Conservation (phyloP, 2,888 invertebrate species). For the Oxytorus armatus region DNA sequence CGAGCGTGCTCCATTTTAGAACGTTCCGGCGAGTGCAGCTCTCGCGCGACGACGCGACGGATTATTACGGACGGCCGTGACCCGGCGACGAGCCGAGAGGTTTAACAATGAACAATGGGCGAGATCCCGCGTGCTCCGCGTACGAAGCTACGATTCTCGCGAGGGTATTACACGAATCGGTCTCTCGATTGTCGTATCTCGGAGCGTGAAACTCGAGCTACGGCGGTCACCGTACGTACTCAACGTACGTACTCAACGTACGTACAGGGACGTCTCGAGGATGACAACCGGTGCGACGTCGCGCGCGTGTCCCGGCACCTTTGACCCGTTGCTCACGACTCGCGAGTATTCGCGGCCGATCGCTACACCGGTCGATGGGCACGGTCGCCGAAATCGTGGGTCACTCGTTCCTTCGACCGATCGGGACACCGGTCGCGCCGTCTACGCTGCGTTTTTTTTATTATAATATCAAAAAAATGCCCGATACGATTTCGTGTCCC, state of each 20-base stretch:
- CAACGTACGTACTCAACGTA: background rate
- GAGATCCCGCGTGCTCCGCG: constrained; percentile 83
- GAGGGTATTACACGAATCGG: constrained; percentile 9
- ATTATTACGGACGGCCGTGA: constrained; percentile 76
- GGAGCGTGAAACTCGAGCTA: constrained; percentile 74
- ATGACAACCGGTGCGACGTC: constrained; percentile 39
- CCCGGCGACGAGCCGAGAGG: constrained; percentile 74
- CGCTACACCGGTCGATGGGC: too few species aligned
- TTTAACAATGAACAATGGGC: constrained; percentile 81
- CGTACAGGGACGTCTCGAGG: constrained; percentile 4
- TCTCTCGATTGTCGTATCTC: constrained; percentile 41
- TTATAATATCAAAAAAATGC: too few species aligned
- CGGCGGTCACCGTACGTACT: too few species aligned
- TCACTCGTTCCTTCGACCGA: too few species aligned
- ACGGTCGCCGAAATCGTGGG: too few species aligned
- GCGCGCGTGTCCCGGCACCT: background rate
- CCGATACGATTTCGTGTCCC: too few species aligned
- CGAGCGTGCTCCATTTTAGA: background rate
- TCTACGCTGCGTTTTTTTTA: too few species aligned
- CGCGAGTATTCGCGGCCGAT: too few species aligned
- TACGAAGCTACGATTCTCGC: constrained; percentile 70
- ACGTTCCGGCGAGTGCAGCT: background rate
- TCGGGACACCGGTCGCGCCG: too few species aligned
- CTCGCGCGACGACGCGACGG: background rate
- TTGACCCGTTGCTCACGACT: too few species aligned